These are phyloP conservation scores for Burhinus bistriatus DNA, from an alignment of 2,113 vertebrate genomes.

Conservation along the genomic window DNA sequence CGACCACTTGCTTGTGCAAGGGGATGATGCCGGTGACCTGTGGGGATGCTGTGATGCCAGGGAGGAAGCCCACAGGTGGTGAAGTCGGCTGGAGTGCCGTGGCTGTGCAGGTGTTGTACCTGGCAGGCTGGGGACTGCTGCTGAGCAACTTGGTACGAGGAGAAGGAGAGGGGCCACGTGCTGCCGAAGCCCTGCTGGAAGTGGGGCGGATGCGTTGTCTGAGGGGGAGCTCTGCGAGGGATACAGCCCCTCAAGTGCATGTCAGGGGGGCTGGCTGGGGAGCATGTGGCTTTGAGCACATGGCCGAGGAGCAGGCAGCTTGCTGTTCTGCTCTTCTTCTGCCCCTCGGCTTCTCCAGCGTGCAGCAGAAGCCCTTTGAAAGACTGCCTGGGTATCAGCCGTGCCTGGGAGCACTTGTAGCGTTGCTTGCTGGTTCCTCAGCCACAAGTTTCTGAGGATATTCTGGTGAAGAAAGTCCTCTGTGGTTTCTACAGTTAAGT, in stretches of 20 bases:
- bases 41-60: background rate
- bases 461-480: background rate
- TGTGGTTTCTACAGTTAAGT: background rate
- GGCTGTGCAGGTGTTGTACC: background rate
- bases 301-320: background rate
- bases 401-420: background rate
- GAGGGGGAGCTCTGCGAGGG: background rate
- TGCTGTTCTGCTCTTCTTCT: background rate
- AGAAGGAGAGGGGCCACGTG: background rate
- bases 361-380: background rate
- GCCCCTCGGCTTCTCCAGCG: background rate
- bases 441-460: background rate
- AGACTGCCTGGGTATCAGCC: background rate
- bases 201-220: rapidly evolving
- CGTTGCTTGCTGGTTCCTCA: background rate
- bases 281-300: background rate
- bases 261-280: background rate
- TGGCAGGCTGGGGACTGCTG: background rate
- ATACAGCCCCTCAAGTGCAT: background rate
- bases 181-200: background rate
- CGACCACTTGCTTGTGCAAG: background rate
- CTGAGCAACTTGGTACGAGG: background rate
- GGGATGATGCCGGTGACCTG: background rate
- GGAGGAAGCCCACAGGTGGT: background rate
- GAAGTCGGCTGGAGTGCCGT: background rate